Percentiles rank a stretch among this genome's conserved stretches.
These are phyloP conservation scores for Cephalopachus bancanus DNA, from an alignment of 2,797 vertebrate species.

Conservation along the genomic window DNA sequence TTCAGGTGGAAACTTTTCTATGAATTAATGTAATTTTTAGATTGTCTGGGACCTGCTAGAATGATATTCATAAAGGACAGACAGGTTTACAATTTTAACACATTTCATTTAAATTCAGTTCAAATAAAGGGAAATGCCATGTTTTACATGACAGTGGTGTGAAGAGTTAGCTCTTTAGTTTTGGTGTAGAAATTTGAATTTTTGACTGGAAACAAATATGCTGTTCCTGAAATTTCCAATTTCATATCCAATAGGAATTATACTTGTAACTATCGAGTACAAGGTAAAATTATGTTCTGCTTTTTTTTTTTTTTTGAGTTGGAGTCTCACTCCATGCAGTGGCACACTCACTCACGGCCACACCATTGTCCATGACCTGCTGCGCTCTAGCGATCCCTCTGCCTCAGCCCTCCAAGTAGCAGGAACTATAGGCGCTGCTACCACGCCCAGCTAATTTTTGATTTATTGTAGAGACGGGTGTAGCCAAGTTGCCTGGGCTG, in stretches of 20 bases:
- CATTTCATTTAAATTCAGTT: conserved; percentile 54
- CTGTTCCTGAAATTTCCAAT: conserved; percentile 29
- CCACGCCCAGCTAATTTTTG: too few relatives aligned
- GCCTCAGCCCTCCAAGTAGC: too few relatives aligned
- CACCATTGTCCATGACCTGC: too few relatives aligned
- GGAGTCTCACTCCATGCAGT: too few relatives aligned
- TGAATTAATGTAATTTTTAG: conserved; percentile 58
- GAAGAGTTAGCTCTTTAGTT: conserved; percentile 59
- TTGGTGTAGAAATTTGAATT: conserved; percentile 66
- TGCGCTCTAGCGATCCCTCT: too few relatives aligned
- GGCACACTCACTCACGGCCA: too few relatives aligned
- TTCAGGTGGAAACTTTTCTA: conserved; percentile 26
- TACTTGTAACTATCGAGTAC: not conserved
- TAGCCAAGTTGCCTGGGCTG: too few relatives aligned
- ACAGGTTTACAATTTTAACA: conserved; percentile 46
- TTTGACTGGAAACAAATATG: conserved; percentile 54
- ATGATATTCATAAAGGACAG: conserved; percentile 50
- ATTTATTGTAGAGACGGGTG: too few relatives aligned
- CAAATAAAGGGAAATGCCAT: conserved; percentile 62
- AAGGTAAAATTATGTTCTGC: not conserved
- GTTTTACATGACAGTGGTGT: conserved; percentile 56
- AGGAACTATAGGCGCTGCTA: too few relatives aligned
- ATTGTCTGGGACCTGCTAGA: conserved; percentile 3
- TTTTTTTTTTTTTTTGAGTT: not conserved
- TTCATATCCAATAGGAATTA: conserved; percentile 45